Evolutionary conservation across 2,888 invertebrate species (phyloP).

Genomic region (Oscheius sp.): DNA sequence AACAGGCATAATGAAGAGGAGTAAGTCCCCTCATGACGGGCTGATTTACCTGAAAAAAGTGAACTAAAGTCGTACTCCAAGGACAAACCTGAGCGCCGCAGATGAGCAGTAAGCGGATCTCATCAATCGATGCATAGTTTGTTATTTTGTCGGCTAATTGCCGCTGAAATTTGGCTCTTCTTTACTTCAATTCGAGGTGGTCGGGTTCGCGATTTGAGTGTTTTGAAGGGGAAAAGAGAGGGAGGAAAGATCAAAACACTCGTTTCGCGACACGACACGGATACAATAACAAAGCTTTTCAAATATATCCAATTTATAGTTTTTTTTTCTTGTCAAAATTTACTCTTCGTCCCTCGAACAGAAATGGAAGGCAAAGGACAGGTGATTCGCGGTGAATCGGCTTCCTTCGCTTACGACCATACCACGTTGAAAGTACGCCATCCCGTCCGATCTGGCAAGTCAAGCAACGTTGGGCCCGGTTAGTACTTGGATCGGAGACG

Average conservation of each 20-base stretch:
- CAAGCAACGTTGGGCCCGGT: too few relatives aligned
- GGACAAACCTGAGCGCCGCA: conserved; percentile 79
- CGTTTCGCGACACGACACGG: background rate
- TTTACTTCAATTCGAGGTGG: too few relatives aligned
- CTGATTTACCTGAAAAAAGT: conserved; percentile 76
- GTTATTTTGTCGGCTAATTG: conserved; percentile 90
- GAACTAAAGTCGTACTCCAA: background rate
- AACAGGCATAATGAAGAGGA: conserved; percentile 90
- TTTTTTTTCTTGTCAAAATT: too few relatives aligned
- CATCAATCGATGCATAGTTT: conserved; percentile 85
- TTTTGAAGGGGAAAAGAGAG: conserved; percentile 11
- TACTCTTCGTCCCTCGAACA: too few relatives aligned
- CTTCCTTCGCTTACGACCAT: too few relatives aligned
- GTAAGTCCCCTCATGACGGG: conserved; percentile 85
- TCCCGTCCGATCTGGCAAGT: too few relatives aligned
- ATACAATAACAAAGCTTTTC: conserved; percentile 17
- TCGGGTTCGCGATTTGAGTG: conserved; percentile 18
- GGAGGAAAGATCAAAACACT: conserved; percentile 14
- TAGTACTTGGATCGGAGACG: too few relatives aligned
- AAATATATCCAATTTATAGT: too few relatives aligned
- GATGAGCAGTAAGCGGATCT: conserved; percentile 84
- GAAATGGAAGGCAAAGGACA: too few relatives aligned
- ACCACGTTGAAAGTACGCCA: too few relatives aligned
- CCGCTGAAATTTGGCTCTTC: too few relatives aligned
- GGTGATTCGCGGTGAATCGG: too few relatives aligned